These are phyloP conservation scores for Panthera uncia DNA, from an alignment of 2,113 vertebrate species.

Conservation along the genomic window DNA sequence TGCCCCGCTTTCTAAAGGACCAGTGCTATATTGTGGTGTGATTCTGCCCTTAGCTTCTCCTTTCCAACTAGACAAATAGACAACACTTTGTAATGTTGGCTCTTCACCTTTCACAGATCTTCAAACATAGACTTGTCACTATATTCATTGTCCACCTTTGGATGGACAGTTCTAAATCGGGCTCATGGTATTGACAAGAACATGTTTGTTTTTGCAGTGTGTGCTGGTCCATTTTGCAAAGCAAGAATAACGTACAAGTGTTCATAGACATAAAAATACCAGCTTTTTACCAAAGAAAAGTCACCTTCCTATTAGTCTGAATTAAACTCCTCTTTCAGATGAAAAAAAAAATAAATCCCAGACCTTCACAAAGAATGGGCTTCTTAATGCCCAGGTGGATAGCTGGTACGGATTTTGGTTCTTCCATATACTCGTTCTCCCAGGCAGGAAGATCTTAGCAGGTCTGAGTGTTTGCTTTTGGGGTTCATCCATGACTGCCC, in stretches of 20 bases:
- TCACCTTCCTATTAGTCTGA: not conserved
- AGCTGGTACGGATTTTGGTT: not conserved
- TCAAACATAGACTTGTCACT: not conserved
- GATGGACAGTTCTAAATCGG: not conserved
- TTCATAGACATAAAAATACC: not conserved
- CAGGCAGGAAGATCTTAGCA: not conserved
- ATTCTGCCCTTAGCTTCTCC: not conserved
- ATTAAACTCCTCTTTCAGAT: not conserved
- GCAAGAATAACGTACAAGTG: not conserved
- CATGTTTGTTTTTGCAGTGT: not conserved
- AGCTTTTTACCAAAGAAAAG: conserved; percentile 42
- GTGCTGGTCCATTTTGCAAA: not conserved
- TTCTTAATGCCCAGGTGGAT: not conserved
- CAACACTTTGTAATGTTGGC: not conserved
- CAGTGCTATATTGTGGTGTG: not conserved
- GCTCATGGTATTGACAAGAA: not conserved
- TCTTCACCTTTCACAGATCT: conserved; percentile 25
- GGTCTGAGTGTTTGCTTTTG: not conserved
- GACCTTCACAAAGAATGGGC: not conserved
- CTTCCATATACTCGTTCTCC: not conserved
- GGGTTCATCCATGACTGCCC: not conserved
- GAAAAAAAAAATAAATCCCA: not conserved
- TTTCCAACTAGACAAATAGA: not conserved
- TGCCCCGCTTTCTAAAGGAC: not conserved
- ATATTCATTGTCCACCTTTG: not conserved